Conservation (phyloP, 2,888 invertebrate species). For the Adela reaumurella region DNA sequence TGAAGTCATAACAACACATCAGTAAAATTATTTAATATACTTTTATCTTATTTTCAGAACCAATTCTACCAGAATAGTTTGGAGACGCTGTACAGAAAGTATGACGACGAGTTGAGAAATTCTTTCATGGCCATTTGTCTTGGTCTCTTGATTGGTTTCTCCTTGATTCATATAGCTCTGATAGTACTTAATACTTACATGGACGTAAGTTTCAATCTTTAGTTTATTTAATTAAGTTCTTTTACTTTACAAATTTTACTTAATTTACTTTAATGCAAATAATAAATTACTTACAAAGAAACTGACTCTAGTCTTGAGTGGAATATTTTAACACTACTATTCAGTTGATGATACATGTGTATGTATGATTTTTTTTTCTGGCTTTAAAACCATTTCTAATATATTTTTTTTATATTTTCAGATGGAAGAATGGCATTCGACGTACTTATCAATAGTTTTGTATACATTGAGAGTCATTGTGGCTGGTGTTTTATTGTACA, state of each 20-base stretch:
- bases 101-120: conserved; percentile 73
- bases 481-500: conserved; percentile 32
- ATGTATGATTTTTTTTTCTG: too few species aligned
- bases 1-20: too few species aligned
- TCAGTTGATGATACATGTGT: too few species aligned
- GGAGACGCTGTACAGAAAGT: conserved; percentile 70
- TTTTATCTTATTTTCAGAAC: conserved; percentile 52
- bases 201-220: too few species aligned
- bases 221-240: conserved; percentile 2
- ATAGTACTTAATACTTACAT: conserved; percentile 47
- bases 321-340: too few species aligned
- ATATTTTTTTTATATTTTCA: too few species aligned
- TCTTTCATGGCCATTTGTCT: conserved; percentile 76
- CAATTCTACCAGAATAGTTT: conserved; percentile 73
- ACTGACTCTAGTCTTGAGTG: too few species aligned
- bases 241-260: too few species aligned
- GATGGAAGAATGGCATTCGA: conserved; percentile 37
- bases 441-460: conserved; percentile 37
- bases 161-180: conserved; percentile 57
- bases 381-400: too few species aligned
- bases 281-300: too few species aligned
- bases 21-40: not conserved
- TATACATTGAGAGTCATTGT: conserved; percentile 34
- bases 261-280: too few species aligned
- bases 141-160: conserved; percentile 63